phyloP scores from a whole-genome alignment of 2,797 vertebrate genomes.

The Pithecia hirsuta region DNA sequence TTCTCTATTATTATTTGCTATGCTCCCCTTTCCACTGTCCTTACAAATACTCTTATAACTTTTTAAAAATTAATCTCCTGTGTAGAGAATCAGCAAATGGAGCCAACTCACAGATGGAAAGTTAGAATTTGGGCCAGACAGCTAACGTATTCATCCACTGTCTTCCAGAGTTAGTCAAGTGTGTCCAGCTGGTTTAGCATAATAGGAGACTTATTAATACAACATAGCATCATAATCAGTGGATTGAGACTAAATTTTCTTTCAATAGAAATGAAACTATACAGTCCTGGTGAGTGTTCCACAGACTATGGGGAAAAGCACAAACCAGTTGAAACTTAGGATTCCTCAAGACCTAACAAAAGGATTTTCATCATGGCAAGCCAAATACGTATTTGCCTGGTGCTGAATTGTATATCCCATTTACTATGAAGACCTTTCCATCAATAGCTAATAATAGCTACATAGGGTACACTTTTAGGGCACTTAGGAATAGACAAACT shows the following conservation, averaged over 20 bases:
- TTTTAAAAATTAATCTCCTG: not conserved
- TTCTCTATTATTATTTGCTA: not conserved
- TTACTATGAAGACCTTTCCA: not conserved
- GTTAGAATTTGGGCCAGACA: constrained; percentile 51
- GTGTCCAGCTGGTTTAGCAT: constrained; percentile 76
- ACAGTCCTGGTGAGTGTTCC: not conserved
- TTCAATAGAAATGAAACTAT: constrained; percentile 47
- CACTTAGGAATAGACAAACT: not conserved
- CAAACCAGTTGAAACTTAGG: not conserved
- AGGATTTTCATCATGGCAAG: not conserved
- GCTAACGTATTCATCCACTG: constrained; percentile 55
- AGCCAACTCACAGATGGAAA: constrained; percentile 48
- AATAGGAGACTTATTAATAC: constrained; percentile 57
- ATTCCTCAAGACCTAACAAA: not conserved
- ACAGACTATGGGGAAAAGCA: not conserved
- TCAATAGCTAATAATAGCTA: not conserved
- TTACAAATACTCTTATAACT: not conserved
- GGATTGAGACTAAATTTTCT: constrained; percentile 64
- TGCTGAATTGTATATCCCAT: not conserved
- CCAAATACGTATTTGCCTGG: not conserved
- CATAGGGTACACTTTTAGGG: not conserved
- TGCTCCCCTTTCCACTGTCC: not conserved
- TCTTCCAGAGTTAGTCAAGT: constrained; percentile 37
- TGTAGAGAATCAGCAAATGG: not conserved
- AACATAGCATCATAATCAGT: constrained; percentile 56